Percentiles rank a stretch among this genome's conserved stretches.
Conservation (phyloP, 1,140 invertebrate genomes). For the Drosophila navojoa region DNA sequence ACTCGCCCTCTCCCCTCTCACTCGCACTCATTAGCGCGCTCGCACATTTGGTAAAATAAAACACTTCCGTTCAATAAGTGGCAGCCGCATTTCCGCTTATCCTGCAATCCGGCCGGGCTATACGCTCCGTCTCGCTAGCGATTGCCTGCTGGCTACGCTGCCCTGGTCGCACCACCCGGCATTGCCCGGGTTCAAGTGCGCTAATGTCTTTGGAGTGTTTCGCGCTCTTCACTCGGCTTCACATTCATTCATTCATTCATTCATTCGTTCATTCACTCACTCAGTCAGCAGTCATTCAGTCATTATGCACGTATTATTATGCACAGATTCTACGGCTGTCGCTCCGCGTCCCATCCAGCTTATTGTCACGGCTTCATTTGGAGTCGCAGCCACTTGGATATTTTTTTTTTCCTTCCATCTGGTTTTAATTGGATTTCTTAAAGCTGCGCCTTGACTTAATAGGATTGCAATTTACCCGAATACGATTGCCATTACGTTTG, state of each 20-base stretch:
- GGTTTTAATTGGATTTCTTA: constrained; percentile 79
- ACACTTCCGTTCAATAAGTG: constrained; percentile 75
- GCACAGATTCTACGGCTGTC: constrained; percentile 52
- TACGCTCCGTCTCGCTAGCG: neutral
- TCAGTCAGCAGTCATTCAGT: constrained; percentile 23
- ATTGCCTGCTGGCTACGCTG: neutral
- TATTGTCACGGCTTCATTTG: constrained; percentile 44
- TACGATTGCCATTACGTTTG: constrained; percentile 51
- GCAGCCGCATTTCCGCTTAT: constrained; percentile 71
- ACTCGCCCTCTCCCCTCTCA: neutral
- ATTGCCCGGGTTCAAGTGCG: constrained; percentile 60
- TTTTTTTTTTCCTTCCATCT: constrained; percentile 16
- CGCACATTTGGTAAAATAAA: constrained; percentile 59
- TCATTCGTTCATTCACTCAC: constrained; percentile 37
- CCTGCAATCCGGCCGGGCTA: constrained; percentile 8
- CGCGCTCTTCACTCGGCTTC: constrained; percentile 66
- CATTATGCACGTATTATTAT: constrained; percentile 62
- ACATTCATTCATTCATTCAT: constrained; percentile 36
- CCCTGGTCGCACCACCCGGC: neutral
- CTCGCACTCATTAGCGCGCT: constrained; percentile 56
- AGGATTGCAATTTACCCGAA: constrained; percentile 66
- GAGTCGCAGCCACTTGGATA: constrained; percentile 3
- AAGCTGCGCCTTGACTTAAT: constrained; percentile 72
- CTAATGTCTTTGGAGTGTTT: constrained; percentile 80
- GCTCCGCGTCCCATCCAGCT: constrained; percentile 30